A percentile compares a stretch with the other conserved stretches of the same genome.
phyloP scores from a whole-genome alignment of 2,888 invertebrate species.

The Cepaea hortensis region DNA sequence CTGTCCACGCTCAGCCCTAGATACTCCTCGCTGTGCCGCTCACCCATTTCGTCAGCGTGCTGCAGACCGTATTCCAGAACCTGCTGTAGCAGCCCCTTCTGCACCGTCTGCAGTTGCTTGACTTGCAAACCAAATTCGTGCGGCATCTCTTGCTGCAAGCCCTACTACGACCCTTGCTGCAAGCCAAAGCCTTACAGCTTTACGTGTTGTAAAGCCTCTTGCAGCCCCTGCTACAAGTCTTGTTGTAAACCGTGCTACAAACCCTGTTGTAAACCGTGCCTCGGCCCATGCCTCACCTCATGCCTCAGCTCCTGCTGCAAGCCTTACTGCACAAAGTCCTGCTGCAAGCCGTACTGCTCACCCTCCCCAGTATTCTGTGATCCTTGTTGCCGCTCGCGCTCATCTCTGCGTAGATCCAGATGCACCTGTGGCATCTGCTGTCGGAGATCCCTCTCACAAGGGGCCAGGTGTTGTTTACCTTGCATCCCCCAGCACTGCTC shows the following conservation, averaged over 20 bases:
- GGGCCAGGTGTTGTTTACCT: background rate
- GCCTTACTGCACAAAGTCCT: background rate
- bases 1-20: background rate
- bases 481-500: conserved; percentile 17
- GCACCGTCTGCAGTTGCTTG: background rate
- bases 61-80: background rate
- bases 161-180: background rate
- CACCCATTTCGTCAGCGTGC: background rate
- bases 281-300: background rate
- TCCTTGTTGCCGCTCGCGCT: background rate
- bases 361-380: background rate
- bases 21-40: background rate
- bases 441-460: background rate
- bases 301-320: too few species aligned
- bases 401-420: background rate
- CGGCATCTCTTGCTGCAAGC: background rate
- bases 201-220: background rate
- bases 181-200: background rate
- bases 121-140: background rate
- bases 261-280: background rate
- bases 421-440: background rate
- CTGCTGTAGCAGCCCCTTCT: background rate
- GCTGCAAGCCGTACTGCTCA: conserved; percentile 3
- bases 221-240: background rate
- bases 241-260: conserved; percentile 11